Evolutionary conservation across 2,113 vertebrate genomes (phyloP), one percentile per base, ranked within the genome.

Genomic region (Buteo buteo): DNA sequence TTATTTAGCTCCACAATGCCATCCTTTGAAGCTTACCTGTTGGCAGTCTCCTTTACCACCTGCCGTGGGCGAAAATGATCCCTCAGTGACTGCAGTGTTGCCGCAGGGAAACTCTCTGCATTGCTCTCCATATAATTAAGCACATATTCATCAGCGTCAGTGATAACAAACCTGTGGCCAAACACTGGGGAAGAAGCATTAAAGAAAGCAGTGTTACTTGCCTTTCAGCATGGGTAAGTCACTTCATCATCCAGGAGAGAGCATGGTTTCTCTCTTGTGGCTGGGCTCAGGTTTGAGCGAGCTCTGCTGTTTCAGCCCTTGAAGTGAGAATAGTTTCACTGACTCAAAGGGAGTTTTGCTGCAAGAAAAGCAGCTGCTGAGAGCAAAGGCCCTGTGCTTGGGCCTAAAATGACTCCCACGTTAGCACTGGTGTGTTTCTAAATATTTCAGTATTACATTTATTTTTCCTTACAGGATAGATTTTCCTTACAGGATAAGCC

Each of bases 101-200:
- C 92, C 7, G 54, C 73, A 5, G 99, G 99, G 61, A 99, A 98
- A 54, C 96, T 86, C n/a, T 97, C 93, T 8, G 98, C 69, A 1
- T 98, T 98, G 72, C 97, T 98, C 96, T 99, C 98, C 96, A 99
- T 97, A 74, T 99, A 99, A 16, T 97, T 98, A 58, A 99, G 95
- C 62, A 99, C 99, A 7, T 98, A 98, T 4, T 95, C 96, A 49
- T 99, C 99, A 6, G 98, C 98, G 0, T 99, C 98, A 3, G 90
- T 98, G 98, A 99, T 97, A 76, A 99, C 20, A 58, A 99, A 99
- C 54, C 98, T 98, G 94, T 98, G 99, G 64, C 98, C 89, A 55
- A 99, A 99, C 88, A 99, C 99, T 99, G 93, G 66, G 78, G 74
- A 72, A 86, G 93, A 80, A 49, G 20, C 31, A 88, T 40, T 40